phyloP scores from a whole-genome alignment of 2,888 invertebrate genomes.

The Drosophila colorata region DNA sequence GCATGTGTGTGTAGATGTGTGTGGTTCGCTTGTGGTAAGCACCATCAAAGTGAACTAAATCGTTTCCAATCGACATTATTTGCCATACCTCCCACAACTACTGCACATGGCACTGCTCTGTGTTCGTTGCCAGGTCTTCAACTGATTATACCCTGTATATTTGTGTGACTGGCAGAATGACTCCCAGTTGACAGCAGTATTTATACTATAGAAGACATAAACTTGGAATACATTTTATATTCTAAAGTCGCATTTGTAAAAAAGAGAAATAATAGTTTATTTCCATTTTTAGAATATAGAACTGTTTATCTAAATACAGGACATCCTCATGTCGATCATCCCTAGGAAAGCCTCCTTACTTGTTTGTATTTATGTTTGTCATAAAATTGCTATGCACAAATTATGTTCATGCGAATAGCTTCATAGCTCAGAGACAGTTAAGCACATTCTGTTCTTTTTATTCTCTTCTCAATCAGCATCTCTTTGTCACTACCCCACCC shows the following conservation, averaged over 20 bases:
- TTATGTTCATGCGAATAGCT: conserved; percentile 48
- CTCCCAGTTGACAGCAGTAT: too few relatives aligned
- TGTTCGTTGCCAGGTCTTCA: neutral
- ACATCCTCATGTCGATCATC: neutral
- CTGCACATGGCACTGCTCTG: conserved; percentile 10
- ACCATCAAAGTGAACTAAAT: conserved; percentile 50
- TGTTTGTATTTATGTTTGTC: conserved; percentile 17
- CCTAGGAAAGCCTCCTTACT: too few relatives aligned
- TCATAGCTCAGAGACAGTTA: conserved; percentile 2
- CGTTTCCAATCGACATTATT: conserved; percentile 60
- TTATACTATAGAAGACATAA: too few relatives aligned
- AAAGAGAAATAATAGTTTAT: too few relatives aligned
- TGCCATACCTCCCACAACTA: conserved; percentile 15
- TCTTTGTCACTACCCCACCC: neutral
- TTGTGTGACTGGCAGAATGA: neutral
- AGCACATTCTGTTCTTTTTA: neutral
- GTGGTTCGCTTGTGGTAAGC: conserved; percentile 8
- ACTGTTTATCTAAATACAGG: neutral
- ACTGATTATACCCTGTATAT: conserved; percentile 4
- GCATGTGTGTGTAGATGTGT: conserved; percentile 4
- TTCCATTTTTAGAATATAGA: too few relatives aligned
- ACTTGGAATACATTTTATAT: too few relatives aligned
- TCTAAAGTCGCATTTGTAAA: too few relatives aligned
- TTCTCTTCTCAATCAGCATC: neutral
- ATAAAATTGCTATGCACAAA: conserved; percentile 19